Evolutionary conservation across 2,113 vertebrate species (phyloP).

Genomic region (Tetraodon nigroviridis): DNA sequence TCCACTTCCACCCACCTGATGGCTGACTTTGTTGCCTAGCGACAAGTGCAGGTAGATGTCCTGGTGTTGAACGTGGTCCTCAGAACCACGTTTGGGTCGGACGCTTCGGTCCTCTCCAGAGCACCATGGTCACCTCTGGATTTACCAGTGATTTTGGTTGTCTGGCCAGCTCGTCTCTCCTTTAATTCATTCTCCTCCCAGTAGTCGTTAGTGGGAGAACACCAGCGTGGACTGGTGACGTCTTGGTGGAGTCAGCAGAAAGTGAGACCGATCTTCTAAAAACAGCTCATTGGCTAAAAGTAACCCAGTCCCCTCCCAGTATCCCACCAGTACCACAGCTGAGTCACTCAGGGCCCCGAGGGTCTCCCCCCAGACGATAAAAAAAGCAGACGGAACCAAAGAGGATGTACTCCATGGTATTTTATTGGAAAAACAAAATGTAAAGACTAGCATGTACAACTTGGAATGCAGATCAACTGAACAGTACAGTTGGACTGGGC

Average conservation of each 20-base stretch:
- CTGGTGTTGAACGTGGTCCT: neutral
- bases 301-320: no score
- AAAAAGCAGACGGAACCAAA: slow-evolving; percentile 2
- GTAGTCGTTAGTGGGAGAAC: no score
- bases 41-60: slow-evolving; percentile 39
- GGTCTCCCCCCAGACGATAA: slow-evolving; percentile 6
- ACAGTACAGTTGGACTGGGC: slow-evolving; percentile 79
- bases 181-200: no score
- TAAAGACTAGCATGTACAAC: slow-evolving; percentile 97
- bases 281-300: neutral
- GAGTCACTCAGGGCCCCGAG: slow-evolving; percentile 35
- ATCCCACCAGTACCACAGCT: slow-evolving; percentile 3
- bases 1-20: slow-evolving; percentile 43
- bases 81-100: neutral
- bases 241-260: no score
- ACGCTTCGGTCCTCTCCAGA: no score
- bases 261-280: neutral
- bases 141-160: no score
- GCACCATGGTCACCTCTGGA: no score
- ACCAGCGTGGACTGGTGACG: no score
- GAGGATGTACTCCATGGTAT: slow-evolving; percentile 77
- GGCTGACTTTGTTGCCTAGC: slow-evolving; percentile 53
- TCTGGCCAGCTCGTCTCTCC: no score
- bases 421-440: slow-evolving; percentile 96
- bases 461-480: slow-evolving; percentile 96